These are phyloP conservation scores for Ciconia boyciana DNA, from an alignment of 2,113 vertebrate species.

Conservation along the genomic window DNA sequence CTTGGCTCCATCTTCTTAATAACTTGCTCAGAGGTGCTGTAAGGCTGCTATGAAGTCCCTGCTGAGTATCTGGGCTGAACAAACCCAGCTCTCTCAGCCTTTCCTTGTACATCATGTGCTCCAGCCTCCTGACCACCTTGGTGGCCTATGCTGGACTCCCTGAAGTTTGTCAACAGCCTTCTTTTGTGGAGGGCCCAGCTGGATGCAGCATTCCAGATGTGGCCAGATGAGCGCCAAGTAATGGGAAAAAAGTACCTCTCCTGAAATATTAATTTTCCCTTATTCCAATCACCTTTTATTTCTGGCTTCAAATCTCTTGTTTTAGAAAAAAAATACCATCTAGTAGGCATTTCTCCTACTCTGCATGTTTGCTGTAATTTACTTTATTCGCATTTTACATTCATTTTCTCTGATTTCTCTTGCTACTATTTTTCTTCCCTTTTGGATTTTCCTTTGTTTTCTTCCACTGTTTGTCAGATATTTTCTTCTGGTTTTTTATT, in stretches of 20 bases:
- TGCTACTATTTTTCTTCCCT: not conserved
- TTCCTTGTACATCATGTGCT: not conserved
- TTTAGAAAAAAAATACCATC: not conserved
- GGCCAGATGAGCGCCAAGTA: fast-evolving
- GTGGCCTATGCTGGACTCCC: not conserved
- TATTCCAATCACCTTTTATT: not conserved
- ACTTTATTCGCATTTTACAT: not conserved
- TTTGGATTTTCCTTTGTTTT: not conserved
- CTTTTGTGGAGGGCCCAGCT: not conserved
- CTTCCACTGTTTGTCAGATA: not conserved
- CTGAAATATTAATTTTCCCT: not conserved
- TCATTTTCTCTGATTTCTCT: not conserved
- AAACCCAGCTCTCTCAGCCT: not conserved
- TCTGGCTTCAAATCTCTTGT: not conserved
- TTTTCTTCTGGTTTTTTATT: not conserved
- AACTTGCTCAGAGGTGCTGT: not conserved
- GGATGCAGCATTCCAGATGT: not conserved
- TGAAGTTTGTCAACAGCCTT: constrained; percentile 25
- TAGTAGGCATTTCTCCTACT: not conserved
- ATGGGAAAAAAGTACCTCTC: not conserved
- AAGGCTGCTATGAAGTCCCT: not conserved
- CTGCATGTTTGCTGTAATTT: not conserved
- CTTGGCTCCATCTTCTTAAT: not conserved
- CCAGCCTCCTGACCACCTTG: not conserved
- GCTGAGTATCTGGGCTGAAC: not conserved